Conservation (phyloP, 2,113 vertebrate genomes). For the Machaerirhynchus nigripectus region DNA sequence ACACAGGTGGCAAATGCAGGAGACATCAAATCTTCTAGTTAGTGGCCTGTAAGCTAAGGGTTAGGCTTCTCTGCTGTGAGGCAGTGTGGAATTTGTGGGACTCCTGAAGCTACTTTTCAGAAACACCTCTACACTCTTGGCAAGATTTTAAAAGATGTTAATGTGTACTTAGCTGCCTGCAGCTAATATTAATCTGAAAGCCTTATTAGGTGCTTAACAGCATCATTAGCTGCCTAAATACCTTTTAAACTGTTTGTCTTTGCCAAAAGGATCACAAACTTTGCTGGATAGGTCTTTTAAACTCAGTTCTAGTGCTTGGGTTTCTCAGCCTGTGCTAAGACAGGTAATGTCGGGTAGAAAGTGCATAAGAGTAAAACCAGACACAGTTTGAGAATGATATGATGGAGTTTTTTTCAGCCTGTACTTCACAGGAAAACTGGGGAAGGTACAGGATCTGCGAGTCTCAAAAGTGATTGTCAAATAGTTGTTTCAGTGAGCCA, state of each 20-base stretch:
- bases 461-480: background rate
- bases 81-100: background rate
- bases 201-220: background rate
- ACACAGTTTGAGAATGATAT: background rate
- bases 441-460: background rate
- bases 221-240: background rate
- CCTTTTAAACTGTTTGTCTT: background rate
- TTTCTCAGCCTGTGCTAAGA: background rate
- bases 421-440: background rate
- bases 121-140: background rate
- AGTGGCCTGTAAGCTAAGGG: background rate
- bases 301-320: background rate
- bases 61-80: background rate
- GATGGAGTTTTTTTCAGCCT: background rate
- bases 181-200: background rate
- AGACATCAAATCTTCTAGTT: background rate
- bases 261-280: background rate
- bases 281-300: background rate
- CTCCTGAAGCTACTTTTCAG: background rate
- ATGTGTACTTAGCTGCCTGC: background rate
- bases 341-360: background rate
- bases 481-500: background rate
- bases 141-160: background rate
- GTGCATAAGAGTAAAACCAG: background rate
- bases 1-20: background rate